Evolutionary conservation across 2,113 vertebrate genomes (phyloP).

Genomic region (Piaya cayana): DNA sequence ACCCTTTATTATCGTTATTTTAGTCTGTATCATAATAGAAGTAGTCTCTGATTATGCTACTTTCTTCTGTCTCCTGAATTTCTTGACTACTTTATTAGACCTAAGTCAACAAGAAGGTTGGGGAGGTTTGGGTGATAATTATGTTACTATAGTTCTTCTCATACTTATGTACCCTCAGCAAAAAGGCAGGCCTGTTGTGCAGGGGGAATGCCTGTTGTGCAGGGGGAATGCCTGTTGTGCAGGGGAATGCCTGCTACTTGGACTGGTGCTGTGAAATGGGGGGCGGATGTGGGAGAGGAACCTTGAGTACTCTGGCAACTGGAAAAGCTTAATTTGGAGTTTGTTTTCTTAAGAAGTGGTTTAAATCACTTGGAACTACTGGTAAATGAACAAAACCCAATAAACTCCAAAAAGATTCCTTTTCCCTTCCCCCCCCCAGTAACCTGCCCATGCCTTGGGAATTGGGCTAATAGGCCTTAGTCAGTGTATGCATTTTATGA

Average conservation of each 20-base stretch:
- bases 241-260: neutral
- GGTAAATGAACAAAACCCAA: neutral
- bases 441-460: neutral
- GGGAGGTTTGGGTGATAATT: neutral
- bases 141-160: neutral
- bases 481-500: neutral
- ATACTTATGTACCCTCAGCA: neutral
- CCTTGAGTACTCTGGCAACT: neutral
- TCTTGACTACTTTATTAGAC: neutral
- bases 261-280: neutral
- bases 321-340: neutral
- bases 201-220: neutral
- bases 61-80: neutral
- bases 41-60: neutral
- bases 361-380: neutral
- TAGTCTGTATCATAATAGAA: neutral
- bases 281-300: neutral
- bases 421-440: neutral
- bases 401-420: neutral
- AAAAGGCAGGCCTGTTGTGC: neutral
- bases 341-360: neutral
- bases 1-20: neutral
- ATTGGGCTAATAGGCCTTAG: neutral
- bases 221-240: neutral
- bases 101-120: neutral